Base-by-base conservation (phyloP, 37 sponge, comb jelly and placozoan species). In the Cladorhizidae sp. region DNA sequence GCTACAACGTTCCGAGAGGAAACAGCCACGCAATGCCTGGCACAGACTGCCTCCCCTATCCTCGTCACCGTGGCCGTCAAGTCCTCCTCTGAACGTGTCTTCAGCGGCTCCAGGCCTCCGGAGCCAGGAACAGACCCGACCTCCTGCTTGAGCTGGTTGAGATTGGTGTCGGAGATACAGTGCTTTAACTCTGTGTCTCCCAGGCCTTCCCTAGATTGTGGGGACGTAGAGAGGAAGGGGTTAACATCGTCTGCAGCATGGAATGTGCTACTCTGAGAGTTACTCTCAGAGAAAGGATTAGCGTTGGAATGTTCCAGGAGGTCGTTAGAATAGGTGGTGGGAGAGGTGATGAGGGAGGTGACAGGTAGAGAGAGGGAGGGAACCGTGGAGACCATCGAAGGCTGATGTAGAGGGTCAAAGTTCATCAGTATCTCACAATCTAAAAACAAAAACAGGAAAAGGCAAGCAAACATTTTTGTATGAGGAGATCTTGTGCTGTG, bases 331-430 rank as follows among this genome's bases (percentile, higher is more conserved):
- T 12, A 5, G 49, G 49, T 12, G 49, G 49, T 12, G 49, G 9
- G 49, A 45, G 49, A 45, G 9, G 49, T 5, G 9, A 9, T 9
- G 9, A 9, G 9, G 49, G 9, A 45, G 49, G 5, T 45, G 49
- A 45, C 9, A 45, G 49, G 49, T 12, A 45, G 43, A 72, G 36
- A 3, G 7, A 38, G 31, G 9, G 5, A 21, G 61, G 71, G 22
- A 18, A 67, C 20, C 6, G 36, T 35, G 18, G 28, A 11, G n/a
- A n/a, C n/a, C n/a, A n/a, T n/a, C n/a, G n/a, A n/a, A n/a, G n/a
- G n/a, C n/a, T n/a, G n/a, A 2, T 11, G 50, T 55, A 82, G 63
- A 36, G 84, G 84, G 62, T 83, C 84, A 83, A 83, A 83, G 15
- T 75, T 70, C 8, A 41, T 40, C 54, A 83, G 39, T 3, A 75